A percentile compares a stretch with the other conserved stretches of the same genome.
Conservation (phyloP, 2,888 invertebrate species). For the Diploptera punctata region DNA sequence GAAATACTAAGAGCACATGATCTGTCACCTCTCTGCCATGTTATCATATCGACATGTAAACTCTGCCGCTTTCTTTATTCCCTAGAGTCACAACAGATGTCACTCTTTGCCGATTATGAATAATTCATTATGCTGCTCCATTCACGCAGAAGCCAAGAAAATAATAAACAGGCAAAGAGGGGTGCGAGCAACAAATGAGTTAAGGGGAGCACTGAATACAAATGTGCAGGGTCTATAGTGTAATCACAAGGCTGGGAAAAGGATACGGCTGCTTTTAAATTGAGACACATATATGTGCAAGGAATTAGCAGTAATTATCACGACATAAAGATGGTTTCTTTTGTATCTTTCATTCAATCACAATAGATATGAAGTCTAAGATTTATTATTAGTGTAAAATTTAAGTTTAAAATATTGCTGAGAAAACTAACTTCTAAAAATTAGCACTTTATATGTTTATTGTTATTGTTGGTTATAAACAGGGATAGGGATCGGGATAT, state of each 20-base stretch:
- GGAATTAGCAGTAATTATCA: too few relatives aligned
- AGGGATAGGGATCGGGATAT: too few relatives aligned
- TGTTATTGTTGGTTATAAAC: too few relatives aligned
- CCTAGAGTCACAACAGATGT: slow-evolving; percentile 41
- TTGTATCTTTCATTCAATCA: too few relatives aligned
- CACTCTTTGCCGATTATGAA: slow-evolving; percentile 39
- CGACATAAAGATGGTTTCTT: too few relatives aligned
- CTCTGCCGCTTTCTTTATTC: slow-evolving; percentile 28
- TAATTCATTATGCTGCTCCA: slow-evolving; percentile 36
- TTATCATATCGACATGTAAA: slow-evolving; percentile 26
- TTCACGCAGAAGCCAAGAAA: slow-evolving; percentile 36
- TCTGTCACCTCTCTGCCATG: slow-evolving; percentile 10
- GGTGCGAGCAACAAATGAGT: slow-evolving; percentile 15
- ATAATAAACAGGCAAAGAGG: slow-evolving; percentile 33
- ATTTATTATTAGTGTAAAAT: too few relatives aligned
- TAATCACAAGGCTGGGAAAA: background rate
- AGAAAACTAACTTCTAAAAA: too few relatives aligned
- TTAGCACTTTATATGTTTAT: too few relatives aligned
- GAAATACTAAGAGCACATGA: background rate
- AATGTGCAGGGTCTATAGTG: background rate
- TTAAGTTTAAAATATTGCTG: too few relatives aligned
- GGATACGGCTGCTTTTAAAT: background rate
- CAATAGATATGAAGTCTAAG: too few relatives aligned
- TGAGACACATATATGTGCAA: too few relatives aligned
- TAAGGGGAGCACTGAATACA: background rate